Evolutionary conservation across 2,888 invertebrate genomes (phyloP).

Genomic region (Euplexia lucipara): DNA sequence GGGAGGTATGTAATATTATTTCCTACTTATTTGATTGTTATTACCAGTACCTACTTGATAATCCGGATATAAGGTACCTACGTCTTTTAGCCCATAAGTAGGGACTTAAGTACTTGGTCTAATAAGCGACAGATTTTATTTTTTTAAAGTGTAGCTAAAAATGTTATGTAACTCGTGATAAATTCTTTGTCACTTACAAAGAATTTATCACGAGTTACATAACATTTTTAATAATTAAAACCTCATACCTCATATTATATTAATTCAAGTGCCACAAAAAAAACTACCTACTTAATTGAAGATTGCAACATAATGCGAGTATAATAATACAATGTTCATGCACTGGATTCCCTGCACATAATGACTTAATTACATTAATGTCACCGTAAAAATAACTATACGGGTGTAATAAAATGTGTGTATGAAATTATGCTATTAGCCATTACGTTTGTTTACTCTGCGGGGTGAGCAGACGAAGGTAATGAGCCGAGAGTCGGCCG

Average conservation of each 20-base stretch:
- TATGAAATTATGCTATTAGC: slow-evolving; percentile 54
- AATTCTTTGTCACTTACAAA: too few relatives aligned
- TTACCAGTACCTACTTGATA: too few relatives aligned
- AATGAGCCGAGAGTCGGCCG: slow-evolving; percentile 53
- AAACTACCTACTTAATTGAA: not conserved
- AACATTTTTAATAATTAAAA: not conserved
- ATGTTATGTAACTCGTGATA: too few relatives aligned
- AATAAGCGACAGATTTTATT: not conserved
- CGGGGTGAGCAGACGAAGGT: slow-evolving; percentile 49
- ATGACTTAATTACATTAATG: slow-evolving; percentile 39
- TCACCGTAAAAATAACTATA: slow-evolving; percentile 40
- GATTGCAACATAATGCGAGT: not conserved
- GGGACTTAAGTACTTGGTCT: not conserved
- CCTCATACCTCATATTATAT: not conserved
- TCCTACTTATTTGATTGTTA: not conserved
- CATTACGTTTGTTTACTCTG: slow-evolving; percentile 50
- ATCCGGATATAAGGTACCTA: too few relatives aligned
- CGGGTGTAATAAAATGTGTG: slow-evolving; percentile 54
- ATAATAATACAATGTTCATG: slow-evolving; percentile 3
- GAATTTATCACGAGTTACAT: not conserved
- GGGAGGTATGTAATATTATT: slow-evolving; percentile 89
- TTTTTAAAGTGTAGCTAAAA: not conserved
- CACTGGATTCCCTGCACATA: slow-evolving; percentile 1
- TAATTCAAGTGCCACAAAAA: not conserved
- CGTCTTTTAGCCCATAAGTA: too few relatives aligned